Percentiles rank a stretch among this genome's conserved stretches.
phyloP scores from a whole-genome alignment of 2,113 vertebrate genomes.

The Istiophorus platypterus region DNA sequence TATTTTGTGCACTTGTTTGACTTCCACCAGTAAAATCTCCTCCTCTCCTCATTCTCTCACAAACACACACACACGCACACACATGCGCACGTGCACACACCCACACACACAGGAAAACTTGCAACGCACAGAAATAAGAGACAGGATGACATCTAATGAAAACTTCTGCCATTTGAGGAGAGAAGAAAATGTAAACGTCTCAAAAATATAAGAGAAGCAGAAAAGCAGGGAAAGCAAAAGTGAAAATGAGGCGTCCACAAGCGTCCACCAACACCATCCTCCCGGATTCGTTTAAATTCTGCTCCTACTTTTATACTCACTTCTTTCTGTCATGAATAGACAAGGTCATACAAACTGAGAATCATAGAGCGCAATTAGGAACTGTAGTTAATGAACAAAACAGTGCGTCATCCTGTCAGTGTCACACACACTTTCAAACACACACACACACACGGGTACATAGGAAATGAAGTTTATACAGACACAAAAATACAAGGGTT shows the following conservation, averaged over 20 bases:
- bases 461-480: background rate
- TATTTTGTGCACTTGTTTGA: too few relatives aligned
- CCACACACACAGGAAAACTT: constrained; percentile 26
- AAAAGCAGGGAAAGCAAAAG: constrained; percentile 29
- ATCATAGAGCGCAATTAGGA: background rate
- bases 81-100: constrained; percentile 4
- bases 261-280: background rate
- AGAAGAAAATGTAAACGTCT: constrained; percentile 59
- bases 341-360: background rate
- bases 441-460: background rate
- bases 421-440: constrained; percentile 25
- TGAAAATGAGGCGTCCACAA: constrained; percentile 30
- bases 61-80: background rate
- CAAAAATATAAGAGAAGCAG: constrained; percentile 47
- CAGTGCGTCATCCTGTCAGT: background rate
- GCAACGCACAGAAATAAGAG: constrained; percentile 52
- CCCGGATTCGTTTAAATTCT: background rate
- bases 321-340: background rate
- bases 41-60: background rate
- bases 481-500: constrained; percentile 2
- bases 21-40: constrained; percentile 11
- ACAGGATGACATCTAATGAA: constrained; percentile 53
- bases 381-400: background rate
- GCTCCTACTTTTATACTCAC: background rate
- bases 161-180: constrained; percentile 39